phyloP scores from a whole-genome alignment of 1,140 invertebrate genomes.

The Anastrepha ludens region DNA sequence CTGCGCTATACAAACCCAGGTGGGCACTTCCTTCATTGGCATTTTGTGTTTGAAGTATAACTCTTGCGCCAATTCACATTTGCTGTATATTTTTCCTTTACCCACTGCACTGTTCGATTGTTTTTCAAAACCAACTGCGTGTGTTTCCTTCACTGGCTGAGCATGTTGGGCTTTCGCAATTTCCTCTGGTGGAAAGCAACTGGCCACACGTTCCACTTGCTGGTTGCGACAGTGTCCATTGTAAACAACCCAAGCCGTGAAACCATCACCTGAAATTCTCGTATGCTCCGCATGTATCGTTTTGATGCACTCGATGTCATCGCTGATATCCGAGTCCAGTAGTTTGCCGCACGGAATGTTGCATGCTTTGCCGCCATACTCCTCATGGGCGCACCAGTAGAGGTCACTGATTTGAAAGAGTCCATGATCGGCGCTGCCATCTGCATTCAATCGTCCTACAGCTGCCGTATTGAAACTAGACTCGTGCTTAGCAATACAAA shows the following conservation, averaged over 20 bases:
- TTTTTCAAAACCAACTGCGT: not conserved
- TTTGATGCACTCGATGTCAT: conserved; percentile 81
- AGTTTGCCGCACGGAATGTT: conserved; percentile 77
- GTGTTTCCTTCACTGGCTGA: not conserved
- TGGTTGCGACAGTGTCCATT: conserved; percentile 57
- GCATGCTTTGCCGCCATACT: conserved; percentile 78
- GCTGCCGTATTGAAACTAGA: conserved; percentile 81
- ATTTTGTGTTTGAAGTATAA: conserved; percentile 75
- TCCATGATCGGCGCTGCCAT: conserved; percentile 81
- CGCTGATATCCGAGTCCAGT: conserved; percentile 81
- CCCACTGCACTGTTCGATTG: not conserved
- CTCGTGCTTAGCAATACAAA: conserved; percentile 83
- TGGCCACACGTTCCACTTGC: conserved; percentile 11
- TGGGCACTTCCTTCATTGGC: conserved; percentile 76
- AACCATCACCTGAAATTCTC: conserved; percentile 80
- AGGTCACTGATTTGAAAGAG: conserved; percentile 82
- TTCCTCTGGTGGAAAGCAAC: conserved; percentile 47
- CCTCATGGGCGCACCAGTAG: conserved; percentile 80
- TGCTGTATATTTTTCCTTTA: conserved; percentile 77
- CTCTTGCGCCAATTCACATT: conserved; percentile 79
- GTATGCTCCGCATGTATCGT: conserved; percentile 80
- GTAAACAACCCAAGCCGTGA: conserved; percentile 82
- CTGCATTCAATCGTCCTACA: conserved; percentile 75
- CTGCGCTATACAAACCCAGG: conserved; percentile 83
- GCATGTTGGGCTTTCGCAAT: not conserved